These are phyloP conservation scores for Dasypolia templi DNA, from an alignment of 2,888 invertebrate species.

Conservation along the genomic window DNA sequence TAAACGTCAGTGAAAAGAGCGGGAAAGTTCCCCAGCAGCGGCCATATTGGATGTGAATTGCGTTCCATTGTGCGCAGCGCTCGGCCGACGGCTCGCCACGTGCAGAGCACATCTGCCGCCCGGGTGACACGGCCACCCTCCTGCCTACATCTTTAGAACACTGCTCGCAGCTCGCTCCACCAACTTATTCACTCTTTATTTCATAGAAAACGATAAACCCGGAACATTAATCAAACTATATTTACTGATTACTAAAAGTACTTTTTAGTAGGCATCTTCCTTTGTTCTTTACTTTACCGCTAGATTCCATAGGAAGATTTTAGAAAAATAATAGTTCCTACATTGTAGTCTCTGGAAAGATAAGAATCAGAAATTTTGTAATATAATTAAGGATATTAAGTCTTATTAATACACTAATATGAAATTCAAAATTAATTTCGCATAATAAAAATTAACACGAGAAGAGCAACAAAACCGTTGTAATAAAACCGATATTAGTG, in stretches of 20 bases:
- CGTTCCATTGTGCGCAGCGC: conserved; percentile 86
- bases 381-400: conserved; percentile 24
- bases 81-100: conserved; percentile 77
- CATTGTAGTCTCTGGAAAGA: background rate
- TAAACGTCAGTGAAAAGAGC: conserved; percentile 80
- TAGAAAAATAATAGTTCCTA: conserved; percentile 8
- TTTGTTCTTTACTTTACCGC: conserved; percentile 39
- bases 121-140: conserved; percentile 77
- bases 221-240: conserved; percentile 14
- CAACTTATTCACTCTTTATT: conserved; percentile 45
- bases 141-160: conserved; percentile 69
- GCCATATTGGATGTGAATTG: conserved; percentile 84
- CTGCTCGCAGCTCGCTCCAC: conserved; percentile 50
- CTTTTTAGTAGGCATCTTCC: conserved; percentile 6
- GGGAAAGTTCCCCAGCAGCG: conserved; percentile 83
- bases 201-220: conserved; percentile 34
- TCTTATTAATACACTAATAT: conserved; percentile 40
- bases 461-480: conserved; percentile 84
- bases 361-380: background rate
- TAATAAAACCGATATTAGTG: conserved; percentile 88
- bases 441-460: conserved; percentile 73
- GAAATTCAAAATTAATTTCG: conserved; percentile 59
- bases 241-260: conserved; percentile 5
- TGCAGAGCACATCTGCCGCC: conserved; percentile 84
- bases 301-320: conserved; percentile 8